Evolutionary conservation across 2,113 vertebrate species (phyloP).

Genomic region (Perccottus glenii): DNA sequence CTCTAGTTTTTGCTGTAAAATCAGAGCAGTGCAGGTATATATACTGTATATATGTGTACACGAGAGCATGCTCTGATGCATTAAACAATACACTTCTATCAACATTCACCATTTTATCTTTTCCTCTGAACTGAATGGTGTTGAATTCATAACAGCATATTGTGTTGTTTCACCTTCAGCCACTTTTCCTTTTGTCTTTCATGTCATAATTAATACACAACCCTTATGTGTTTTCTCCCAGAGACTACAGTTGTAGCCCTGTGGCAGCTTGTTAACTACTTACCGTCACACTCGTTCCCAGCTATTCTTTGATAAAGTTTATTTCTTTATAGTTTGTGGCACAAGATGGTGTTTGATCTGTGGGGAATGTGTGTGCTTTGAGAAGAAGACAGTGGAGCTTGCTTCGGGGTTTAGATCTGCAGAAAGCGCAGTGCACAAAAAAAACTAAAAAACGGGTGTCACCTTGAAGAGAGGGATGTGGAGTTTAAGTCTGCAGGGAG

Average conservation of each 20-base stretch:
- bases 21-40: too few relatives aligned
- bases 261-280: slow-evolving; percentile 29
- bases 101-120: background rate
- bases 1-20: too few relatives aligned
- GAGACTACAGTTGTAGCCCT: slow-evolving; percentile 17
- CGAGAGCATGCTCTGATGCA: too few relatives aligned
- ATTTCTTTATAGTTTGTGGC: background rate
- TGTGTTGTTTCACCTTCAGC: background rate
- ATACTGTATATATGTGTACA: too few relatives aligned
- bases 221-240: background rate
- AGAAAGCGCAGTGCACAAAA: slow-evolving; percentile 4
- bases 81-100: background rate
- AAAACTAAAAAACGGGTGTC: slow-evolving; percentile 42
- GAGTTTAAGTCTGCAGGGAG: slow-evolving; percentile 55
- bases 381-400: slow-evolving; percentile 24
- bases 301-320: slow-evolving; percentile 58
- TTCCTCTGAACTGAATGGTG: too few relatives aligned
- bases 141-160: background rate
- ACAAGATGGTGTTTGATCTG: slow-evolving; percentile 59
- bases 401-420: slow-evolving; percentile 50
- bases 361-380: slow-evolving; percentile 41
- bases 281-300: slow-evolving; percentile 15
- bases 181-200: background rate
- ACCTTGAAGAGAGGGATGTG: slow-evolving; percentile 59
- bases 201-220: slow-evolving; percentile 1